Evolutionary conservation across 2,113 vertebrate genomes (phyloP).

Genomic region (Oxyruncus cristatus): DNA sequence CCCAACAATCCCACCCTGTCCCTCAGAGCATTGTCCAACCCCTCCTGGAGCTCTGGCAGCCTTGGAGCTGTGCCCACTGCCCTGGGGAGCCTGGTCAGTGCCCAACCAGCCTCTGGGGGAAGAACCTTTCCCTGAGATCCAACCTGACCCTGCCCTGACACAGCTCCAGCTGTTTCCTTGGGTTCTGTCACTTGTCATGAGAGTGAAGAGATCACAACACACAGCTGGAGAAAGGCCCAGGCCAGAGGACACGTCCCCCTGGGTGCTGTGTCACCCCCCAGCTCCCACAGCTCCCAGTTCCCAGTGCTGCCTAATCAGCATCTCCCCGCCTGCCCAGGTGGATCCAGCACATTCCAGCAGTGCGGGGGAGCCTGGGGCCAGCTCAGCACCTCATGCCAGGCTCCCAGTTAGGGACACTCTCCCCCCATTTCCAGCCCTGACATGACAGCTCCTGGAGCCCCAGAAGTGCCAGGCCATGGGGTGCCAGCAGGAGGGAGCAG

Average conservation of each 20-base stretch:
- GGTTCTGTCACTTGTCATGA: background rate
- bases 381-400: background rate
- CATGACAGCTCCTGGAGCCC: background rate
- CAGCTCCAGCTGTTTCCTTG: background rate
- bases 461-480: background rate
- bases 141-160: background rate
- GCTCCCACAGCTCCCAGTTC: background rate
- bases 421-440: background rate
- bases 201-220: background rate
- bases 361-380: background rate
- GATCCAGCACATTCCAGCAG: background rate
- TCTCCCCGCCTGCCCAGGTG: background rate
- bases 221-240: background rate
- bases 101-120: background rate
- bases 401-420: background rate
- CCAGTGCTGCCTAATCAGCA: background rate
- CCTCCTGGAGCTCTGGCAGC: background rate
- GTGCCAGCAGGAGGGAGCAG: background rate
- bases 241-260: background rate
- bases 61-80: background rate
- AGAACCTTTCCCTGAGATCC: background rate
- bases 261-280: background rate
- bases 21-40: background rate
- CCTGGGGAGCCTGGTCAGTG: background rate
- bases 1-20: background rate